Evolutionary conservation across 1,140 invertebrate species (phyloP), one percentile per base, ranked within the genome.

Genomic region (Phymorhynchus buccinoides): DNA sequence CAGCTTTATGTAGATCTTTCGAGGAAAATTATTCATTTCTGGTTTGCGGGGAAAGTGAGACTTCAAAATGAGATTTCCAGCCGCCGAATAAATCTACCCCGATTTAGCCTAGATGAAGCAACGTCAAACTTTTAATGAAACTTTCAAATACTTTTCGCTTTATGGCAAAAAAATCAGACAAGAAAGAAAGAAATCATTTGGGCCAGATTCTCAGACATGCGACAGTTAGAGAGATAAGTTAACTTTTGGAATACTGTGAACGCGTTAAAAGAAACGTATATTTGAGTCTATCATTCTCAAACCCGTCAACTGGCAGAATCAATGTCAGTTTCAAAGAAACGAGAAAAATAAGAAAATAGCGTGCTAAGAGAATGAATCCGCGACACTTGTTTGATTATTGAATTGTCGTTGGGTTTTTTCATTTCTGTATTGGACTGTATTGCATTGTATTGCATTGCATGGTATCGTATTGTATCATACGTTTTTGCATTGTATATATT

Each of bases 21-120:
- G 56, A 62, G 56, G 48, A 62, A 62, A 62, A 62, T 62, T 62
- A 62, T 62, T 62, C 56, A 62, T 62, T 62, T 62, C 56, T 62
- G 22, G 56, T 9, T 16, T 27, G n/a, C 18, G 56, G 2, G 56
- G 56, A 27, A 62, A 12, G 56, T n/a, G n/a, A n/a, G 56, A 62
- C 12, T 3, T 4, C 22, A 62, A 62, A 27, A 62, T 14, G 56
- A 22, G 22, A 62, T 27, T 4, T 62, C 22, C 14, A 27, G n/a
- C 22, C 56, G 22, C 48, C 4, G 56, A 62, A 62, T 62, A 62
- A 62, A 62, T 62, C n/a, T 62, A 62, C 56, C 56, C 48, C 14
- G 56, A 62, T 62, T 62, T 62, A n/a, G n/a, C n/a, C n/a, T n/a
- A 27, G 56, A 62, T 62, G 18, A 62, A 14, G 56, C 22, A 62